A percentile compares a stretch with the other conserved stretches of the same genome.
Conservation (phyloP, 1,140 invertebrate species). For the Whitmania pigra region DNA sequence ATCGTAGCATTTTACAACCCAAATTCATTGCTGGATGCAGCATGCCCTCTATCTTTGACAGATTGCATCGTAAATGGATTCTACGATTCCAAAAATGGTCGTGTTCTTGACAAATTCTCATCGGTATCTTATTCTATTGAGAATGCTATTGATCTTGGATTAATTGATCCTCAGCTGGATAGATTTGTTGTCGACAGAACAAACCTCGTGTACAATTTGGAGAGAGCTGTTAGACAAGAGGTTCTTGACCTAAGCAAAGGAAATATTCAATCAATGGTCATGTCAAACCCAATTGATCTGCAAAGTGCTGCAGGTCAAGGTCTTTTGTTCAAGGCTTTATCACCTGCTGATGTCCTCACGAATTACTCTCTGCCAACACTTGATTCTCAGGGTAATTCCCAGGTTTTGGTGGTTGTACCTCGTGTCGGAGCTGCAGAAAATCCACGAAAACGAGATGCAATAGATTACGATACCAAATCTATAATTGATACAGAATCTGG, state of each 20-base stretch:
- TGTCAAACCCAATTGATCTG: not conserved
- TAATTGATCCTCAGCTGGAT: not conserved
- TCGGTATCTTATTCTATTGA: not conserved
- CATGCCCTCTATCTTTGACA: slow-evolving; percentile 2
- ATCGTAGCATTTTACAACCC: slow-evolving; percentile 12
- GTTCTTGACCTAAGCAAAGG: not conserved
- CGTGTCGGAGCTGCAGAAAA: slow-evolving; percentile 1
- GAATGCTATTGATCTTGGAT: not conserved
- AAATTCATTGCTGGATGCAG: slow-evolving; percentile 1
- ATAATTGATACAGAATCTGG: not conserved
- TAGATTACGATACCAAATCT: slow-evolving; percentile 4
- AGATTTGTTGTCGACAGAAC: slow-evolving; percentile 1
- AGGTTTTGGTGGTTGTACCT: slow-evolving; percentile 5
- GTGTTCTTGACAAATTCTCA: not conserved
- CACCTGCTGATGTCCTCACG: not conserved
- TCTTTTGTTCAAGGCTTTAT: slow-evolving; percentile 6
- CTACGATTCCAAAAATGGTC: not conserved
- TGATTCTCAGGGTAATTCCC: not conserved
- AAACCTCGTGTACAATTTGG: not conserved
- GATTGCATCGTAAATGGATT: slow-evolving; percentile 5
- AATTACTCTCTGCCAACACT: slow-evolving; percentile 5
- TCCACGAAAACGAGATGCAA: not conserved
- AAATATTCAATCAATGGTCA: not conserved
- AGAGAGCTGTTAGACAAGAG: not conserved
- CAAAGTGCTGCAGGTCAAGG: not conserved